Evolutionary conservation across 1,140 invertebrate species (phyloP).

Genomic region (Eufriesea mexicana): DNA sequence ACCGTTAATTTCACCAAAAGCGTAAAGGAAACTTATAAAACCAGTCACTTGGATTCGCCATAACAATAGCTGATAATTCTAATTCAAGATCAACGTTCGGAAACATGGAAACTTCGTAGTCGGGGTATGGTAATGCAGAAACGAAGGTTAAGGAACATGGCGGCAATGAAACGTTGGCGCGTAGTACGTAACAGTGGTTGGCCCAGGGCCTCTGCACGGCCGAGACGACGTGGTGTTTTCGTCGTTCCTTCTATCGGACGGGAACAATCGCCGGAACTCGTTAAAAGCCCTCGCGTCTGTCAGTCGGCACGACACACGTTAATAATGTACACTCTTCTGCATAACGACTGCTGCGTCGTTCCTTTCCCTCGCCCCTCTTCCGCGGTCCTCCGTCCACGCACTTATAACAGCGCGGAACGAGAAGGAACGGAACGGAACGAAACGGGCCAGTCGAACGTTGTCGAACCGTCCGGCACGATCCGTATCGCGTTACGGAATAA

Average conservation of each 20-base stretch:
- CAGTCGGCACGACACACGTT: slow-evolving; percentile 31
- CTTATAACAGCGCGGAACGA: no score
- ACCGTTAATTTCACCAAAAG: no score
- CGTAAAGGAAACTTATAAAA: no score
- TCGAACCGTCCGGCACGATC: background rate
- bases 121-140: no score
- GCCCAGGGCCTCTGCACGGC: background rate
- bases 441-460: no score
- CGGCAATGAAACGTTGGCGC: background rate
- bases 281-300: slow-evolving; percentile 55
- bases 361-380: background rate
- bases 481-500: background rate
- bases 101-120: no score
- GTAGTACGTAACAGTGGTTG: background rate
- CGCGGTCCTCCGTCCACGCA: no score
- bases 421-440: background rate
- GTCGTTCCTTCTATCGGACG: slow-evolving; percentile 37
- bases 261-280: slow-evolving; percentile 60
- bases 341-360: slow-evolving; percentile 23
- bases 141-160: background rate
- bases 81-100: no score
- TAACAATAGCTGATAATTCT: no score
- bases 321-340: slow-evolving; percentile 47
- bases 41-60: no score
- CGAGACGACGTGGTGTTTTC: slow-evolving; percentile 7